Evolutionary conservation across 2,888 invertebrate genomes (phyloP), one percentile per base, ranked within the genome.

Genomic region (Chloromyia formosa): DNA sequence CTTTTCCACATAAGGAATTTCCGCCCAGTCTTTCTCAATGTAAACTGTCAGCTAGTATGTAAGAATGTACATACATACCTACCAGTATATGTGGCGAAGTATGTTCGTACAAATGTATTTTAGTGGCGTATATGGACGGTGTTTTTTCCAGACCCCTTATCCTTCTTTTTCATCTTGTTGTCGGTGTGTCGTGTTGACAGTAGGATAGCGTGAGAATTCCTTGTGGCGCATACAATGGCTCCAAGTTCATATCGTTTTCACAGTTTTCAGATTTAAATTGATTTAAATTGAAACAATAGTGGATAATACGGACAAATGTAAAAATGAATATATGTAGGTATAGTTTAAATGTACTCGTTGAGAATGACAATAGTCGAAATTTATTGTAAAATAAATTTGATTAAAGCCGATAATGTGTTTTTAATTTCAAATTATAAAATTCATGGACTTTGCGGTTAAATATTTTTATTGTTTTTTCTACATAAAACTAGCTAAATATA

Each of bases 241-340:
- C 62, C 40, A 40, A 62, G 62, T 62, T 62, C 40, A 62, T 62
- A 62, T 62, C 62, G 62, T 62, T 62, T 62, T 62, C 62, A 62
- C 35, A 62, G 16, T 62, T 62, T 40, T 35, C 35, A 35, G 62
- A 62, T 62, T 62, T 62, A 62, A 62, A 62, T 62, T 62, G 62
- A 62, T 62, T 62, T 62, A 62, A 62, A 62, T 62, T 62, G 16
- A 62, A 62, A 35, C 62, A 62, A 40, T n/a, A 40, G 62, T 10
- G 62, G 23, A 16, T n/a, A 40, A 23, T 60, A 5, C 1, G 40
- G 62, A 62, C 62, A 61, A 40, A 1, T 62, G n/a, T 40, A 40
- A 16, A 16, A 53, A 14, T 16, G 3, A 3, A 53, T 53, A 16
- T 16, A 4, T 53, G 53, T 35, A 35, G 27, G 27, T 35, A 4